Evolutionary conservation across 2,888 invertebrate species (phyloP).

Genomic region (Dicyrtomina minuta): DNA sequence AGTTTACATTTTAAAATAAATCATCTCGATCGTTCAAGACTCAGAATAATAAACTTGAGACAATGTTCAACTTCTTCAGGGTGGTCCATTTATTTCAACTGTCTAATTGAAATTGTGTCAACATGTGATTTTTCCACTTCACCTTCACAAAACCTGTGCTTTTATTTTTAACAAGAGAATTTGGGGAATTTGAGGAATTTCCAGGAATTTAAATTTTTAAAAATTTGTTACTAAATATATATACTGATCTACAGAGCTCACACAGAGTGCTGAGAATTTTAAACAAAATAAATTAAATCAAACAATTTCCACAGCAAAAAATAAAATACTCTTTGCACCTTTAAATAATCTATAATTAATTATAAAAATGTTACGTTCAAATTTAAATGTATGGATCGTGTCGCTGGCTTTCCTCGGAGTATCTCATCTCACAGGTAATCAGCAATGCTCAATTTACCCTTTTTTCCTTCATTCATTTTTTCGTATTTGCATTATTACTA

Average conservation of each 20-base stretch:
- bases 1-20: too few species aligned
- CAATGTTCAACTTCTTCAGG: too few species aligned
- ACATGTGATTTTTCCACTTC: slow-evolving; percentile 2
- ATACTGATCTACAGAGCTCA: background rate
- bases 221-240: background rate
- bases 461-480: too few species aligned
- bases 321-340: too few species aligned
- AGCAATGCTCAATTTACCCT: too few species aligned
- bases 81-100: background rate
- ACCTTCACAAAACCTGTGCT: background rate
- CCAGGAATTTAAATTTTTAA: background rate
- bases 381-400: slow-evolving; percentile 17
- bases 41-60: too few species aligned
- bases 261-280: too few species aligned
- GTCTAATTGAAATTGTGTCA: background rate
- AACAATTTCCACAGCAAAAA: too few species aligned
- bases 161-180: background rate
- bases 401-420: slow-evolving; percentile 12
- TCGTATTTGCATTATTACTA: too few species aligned
- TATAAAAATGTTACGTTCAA: slow-evolving; percentile 1
- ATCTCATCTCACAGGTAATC: slow-evolving; percentile 23
- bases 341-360: too few species aligned
- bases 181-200: background rate
- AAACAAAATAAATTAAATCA: too few species aligned
- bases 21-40: too few species aligned